Evolutionary conservation across 1,140 invertebrate genomes (phyloP), one percentile per base, ranked within the genome.

Genomic region (Tetramorium alpestre): DNA sequence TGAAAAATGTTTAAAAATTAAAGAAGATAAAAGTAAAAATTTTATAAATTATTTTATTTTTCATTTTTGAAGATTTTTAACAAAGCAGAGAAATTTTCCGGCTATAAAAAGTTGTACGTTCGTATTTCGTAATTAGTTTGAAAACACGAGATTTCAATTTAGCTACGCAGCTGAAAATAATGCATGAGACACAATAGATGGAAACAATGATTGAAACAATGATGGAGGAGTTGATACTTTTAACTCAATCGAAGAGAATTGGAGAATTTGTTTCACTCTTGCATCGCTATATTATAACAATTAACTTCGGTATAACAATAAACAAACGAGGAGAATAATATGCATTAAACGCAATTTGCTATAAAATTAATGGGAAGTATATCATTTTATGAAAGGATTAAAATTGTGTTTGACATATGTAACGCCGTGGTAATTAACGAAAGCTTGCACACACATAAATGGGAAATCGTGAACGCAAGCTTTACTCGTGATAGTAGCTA

Each of bases 361-460:
- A 22, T 13, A 13, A 82, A 60, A 41, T 82, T 72, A 58, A 22
- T 25, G 41, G n/a, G 8, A 60, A 60, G 41, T 82, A 54, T 60
- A 60, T 73, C 18, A 60, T 11, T 47, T 18, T 6, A n/a, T 22
- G 25, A 58, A 62, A 47, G 41, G 5, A 18, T 84, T 41, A 54
- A 73, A 75, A 62, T 84, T 1, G 33, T 47, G 41, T 84, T 73
- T 60, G 67, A 22, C 6, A 13, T 22, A 11, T 16, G 62, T 22
- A 67, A 67, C 33, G 47, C 25, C n/a, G 25, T 22, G 38, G 25
- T 47, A 73, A 82, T 82, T 70, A 69, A 82, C 47, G 13, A 47
- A 22, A 7, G 11, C 8, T 38, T 7, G 13, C 8, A 38, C 33
- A 33, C 33, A 33, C 33, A 33, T 33, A 33, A 33, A 33, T 33